Base-by-base conservation (phyloP, 2,888 invertebrate species). In the Eurytoma californica region DNA sequence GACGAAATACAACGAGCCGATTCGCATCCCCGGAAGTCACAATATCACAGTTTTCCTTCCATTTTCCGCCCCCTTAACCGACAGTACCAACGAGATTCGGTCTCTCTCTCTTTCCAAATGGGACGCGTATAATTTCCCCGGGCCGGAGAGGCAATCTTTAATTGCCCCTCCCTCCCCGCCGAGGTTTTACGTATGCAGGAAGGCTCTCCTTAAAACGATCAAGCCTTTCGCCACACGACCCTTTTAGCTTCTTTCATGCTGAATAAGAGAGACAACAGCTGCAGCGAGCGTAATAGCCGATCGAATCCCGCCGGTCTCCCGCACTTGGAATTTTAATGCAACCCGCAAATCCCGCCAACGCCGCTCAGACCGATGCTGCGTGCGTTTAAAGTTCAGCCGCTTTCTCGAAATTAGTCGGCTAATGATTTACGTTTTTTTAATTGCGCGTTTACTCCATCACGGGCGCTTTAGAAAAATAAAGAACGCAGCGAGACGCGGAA, bases 321-420 rank as follows among this genome's bases (percentile, higher is more conserved):
- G 55, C 53, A 78, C 72, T 67, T 55, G 61, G 72, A 73, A 78
- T 73, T 78, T 78, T 78, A 68, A 78, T 78, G 39, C 63, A 39
- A 9, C 18, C 47, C 12, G 47, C 47, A 39, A 39, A 39, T 24
- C 58, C 28, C 57, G 14, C 49, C n/a, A 13, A 5, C 9, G 24
- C 49, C 63, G 65, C 30, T 24, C 65, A 55, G 18, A 49, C 51
- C 51, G 9, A 20, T 49, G 13, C 12, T 30, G 12, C 49, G 60
- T n/a, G 73, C 53, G 18, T 1, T 5, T 47, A 30, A 18, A 61
- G 39, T n/a, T 61, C 9, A n/a, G 61, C 61, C 28, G 61, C 61
- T 61, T 61, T 39, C 65, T 2, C 65, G 20, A 12, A 20, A 18
- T 18, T 20, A 5, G 3, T 30, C 3, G 49, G 28, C 3, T 67